These are phyloP conservation scores for Heliconius cydno DNA, from an alignment of 2,888 invertebrate genomes.

Conservation along the genomic window DNA sequence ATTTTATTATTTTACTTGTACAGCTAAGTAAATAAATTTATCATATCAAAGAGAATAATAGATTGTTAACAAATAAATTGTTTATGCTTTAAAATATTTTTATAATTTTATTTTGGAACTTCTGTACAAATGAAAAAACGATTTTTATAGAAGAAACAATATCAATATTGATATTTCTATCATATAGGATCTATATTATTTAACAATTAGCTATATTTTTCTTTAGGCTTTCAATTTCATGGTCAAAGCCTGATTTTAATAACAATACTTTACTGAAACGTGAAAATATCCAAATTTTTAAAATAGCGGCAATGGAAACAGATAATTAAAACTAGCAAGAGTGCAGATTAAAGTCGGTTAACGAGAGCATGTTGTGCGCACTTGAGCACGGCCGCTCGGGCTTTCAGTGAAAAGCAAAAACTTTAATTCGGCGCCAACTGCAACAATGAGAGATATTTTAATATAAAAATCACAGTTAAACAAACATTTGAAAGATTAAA, in stretches of 20 bases:
- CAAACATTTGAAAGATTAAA: conserved; percentile 35
- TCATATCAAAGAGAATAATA: background rate
- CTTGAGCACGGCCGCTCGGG: conserved; percentile 48
- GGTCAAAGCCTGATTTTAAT: background rate
- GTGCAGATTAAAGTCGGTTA: conserved; percentile 42
- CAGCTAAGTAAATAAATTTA: no score
- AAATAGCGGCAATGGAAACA: conserved; percentile 20
- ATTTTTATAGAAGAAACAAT: background rate
- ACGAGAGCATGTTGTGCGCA: conserved; percentile 45
- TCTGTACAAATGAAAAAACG: no score
- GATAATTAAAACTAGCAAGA: conserved; percentile 38
- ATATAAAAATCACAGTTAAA: conserved; percentile 35
- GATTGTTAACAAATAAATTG: background rate
- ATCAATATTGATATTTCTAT: background rate
- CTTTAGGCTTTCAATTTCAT: background rate
- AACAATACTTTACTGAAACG: background rate
- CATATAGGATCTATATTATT: background rate
- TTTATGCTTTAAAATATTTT: no score
- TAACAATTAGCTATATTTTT: no score
- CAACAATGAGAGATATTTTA: conserved; percentile 37
- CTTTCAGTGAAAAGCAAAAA: conserved; percentile 42
- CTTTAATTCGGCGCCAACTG: conserved; percentile 42
- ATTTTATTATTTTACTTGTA: no score
- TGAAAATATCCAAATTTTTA: background rate
- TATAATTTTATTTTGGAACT: no score